Base-by-base conservation (phyloP, 2,797 vertebrate genomes). In the Meriones psammophilus region DNA sequence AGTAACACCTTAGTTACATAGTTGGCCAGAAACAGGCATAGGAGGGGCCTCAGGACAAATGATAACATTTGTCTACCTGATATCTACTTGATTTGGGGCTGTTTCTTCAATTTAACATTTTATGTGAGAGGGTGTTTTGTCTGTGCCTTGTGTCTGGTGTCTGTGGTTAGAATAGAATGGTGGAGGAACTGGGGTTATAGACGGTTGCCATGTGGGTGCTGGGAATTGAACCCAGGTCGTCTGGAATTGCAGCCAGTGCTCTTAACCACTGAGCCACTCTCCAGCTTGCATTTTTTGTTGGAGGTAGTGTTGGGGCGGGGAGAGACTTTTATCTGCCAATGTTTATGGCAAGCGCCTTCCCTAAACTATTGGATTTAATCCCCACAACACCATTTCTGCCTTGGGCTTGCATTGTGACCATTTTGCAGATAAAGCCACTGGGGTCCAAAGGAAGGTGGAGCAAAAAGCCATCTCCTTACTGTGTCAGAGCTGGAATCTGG, bases 341-440 rank as follows among this genome's bases (percentile, higher is more conserved):
- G 92, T 96, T 83, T 71, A 79, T 68, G 78, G 5, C 7, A 46
- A 58, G 46, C 9, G 15, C 42, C 78, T 77, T 60, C 33, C 13
- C 10, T 60, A 33, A 10, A 5, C 86, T 87, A 56, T 86, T 94
- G 54, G 26, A 79, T 86, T 80, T 76, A 50, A 83, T 62, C 69
- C 14, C 62, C 13, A 14, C 36, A 58, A 39, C 2, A 54, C 17
- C 17, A 24, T 5, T 12, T 39, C 22, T 83, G 69, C 17, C 18
- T 22, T 54, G 12, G 30, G 64, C 73, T 84, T 71, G 76, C 9
- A 68, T 56, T 14, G 14, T 36, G 22, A 24, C 36, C 76, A 62
- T 84, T 96, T 84, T 73, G 30, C 71, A 88, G 78, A 69, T 54
- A 33, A 95, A 77, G 85, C 81, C 79, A 94, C 42, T 46, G 78